Conservation (phyloP, 2,113 vertebrate genomes). For the Arizona elegans region DNA sequence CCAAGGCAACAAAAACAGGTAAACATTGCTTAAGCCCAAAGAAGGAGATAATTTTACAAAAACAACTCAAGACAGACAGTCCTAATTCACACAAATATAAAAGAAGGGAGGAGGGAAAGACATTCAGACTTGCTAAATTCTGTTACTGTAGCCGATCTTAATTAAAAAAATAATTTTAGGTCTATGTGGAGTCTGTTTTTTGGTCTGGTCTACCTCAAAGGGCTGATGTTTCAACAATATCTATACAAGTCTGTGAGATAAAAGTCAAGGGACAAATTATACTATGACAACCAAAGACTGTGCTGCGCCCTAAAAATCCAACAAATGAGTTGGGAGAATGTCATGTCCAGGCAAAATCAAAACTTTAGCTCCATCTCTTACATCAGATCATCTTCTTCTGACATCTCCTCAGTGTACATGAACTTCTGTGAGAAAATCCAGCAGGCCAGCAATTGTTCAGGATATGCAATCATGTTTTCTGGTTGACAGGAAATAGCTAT, state of each 20-base stretch:
- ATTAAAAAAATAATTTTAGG: not conserved
- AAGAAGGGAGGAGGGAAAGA: not conserved
- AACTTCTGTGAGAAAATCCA: not conserved
- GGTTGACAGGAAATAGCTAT: not conserved
- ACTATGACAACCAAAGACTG: not conserved
- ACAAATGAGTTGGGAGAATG: not conserved
- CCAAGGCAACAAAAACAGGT: not conserved
- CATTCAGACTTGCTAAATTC: not conserved
- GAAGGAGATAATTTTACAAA: not conserved
- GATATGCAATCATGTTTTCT: not conserved
- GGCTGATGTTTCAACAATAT: not conserved
- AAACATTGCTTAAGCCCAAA: not conserved
- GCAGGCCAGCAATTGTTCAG: not conserved
- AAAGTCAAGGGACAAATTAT: not conserved
- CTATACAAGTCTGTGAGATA: not conserved
- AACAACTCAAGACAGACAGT: not conserved
- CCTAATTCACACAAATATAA: not conserved
- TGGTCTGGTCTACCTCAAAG: not conserved
- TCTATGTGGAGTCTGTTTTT: not conserved
- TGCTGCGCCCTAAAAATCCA: not conserved
- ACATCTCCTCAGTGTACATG: not conserved
- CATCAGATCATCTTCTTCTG: not conserved
- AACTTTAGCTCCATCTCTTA: not conserved
- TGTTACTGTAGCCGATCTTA: not conserved
- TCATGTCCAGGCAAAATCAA: not conserved